Percentiles rank a stretch among this genome's conserved stretches.
Evolutionary conservation across 2,888 invertebrate genomes (phyloP).

Genomic region (Priapulus caudatus): DNA sequence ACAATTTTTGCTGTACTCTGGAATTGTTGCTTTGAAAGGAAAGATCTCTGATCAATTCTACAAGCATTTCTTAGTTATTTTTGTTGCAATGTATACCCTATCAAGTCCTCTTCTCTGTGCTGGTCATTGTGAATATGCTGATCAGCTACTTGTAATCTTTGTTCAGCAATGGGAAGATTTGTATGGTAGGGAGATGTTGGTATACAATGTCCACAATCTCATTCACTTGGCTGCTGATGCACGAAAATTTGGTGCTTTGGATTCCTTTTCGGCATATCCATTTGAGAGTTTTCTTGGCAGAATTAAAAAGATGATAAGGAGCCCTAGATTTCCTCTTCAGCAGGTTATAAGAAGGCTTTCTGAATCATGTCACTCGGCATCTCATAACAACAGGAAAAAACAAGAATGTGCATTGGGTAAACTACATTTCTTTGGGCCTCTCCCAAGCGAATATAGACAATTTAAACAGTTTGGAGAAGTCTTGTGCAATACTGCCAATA

Average conservation of each 20-base stretch:
- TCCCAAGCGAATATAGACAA: too few species aligned
- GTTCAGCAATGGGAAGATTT: constrained; percentile 25
- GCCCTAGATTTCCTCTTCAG: too few species aligned
- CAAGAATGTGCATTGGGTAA: too few species aligned
- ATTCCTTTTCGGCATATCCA: constrained; percentile 30
- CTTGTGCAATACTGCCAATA: too few species aligned
- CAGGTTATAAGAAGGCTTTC: too few species aligned
- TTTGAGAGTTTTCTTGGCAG: constrained; percentile 35
- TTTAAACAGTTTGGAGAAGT: too few species aligned
- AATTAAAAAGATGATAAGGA: too few species aligned
- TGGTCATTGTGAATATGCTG: constrained; percentile 20
- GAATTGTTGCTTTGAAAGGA: constrained; percentile 23
- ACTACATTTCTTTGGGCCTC: too few species aligned
- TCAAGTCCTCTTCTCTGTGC: constrained; percentile 19
- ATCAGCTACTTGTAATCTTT: constrained; percentile 23
- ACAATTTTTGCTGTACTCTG: constrained; percentile 25
- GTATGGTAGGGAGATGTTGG: constrained; percentile 30
- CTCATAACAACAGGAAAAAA: too few species aligned
- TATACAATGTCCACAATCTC: constrained; percentile 35
- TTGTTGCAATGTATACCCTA: constrained; percentile 22
- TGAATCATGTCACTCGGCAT: too few species aligned
- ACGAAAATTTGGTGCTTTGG: constrained; percentile 27
- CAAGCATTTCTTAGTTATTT: constrained; percentile 23
- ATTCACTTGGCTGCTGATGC: constrained; percentile 33
- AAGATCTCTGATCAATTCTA: constrained; percentile 19